These are phyloP conservation scores for Remorina albescens DNA, from an alignment of 2,797 vertebrate genomes.

Conservation along the genomic window DNA sequence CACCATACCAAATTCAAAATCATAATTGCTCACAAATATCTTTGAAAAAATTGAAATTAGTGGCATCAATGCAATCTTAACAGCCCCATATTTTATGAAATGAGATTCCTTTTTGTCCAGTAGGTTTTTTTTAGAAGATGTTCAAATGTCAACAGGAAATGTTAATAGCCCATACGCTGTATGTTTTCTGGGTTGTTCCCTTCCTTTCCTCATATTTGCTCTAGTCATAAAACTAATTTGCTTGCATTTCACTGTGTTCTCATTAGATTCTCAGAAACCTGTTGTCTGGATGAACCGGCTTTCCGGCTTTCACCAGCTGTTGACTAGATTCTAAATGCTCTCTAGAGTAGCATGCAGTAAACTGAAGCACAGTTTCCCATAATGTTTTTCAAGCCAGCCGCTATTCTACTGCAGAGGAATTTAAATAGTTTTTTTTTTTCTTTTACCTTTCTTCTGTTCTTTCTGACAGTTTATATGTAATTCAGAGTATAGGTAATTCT, in stretches of 20 bases:
- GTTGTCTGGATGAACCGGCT: conserved; percentile 50
- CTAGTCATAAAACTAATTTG: conserved; percentile 7
- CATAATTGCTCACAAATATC: no score
- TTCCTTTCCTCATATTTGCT: conserved; percentile 14
- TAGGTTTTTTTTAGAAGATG: conserved; percentile 32
- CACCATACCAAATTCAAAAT: no score
- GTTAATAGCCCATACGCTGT: neutral
- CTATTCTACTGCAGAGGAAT: conserved; percentile 42
- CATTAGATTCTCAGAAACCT: conserved; percentile 37
- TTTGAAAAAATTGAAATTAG: no score
- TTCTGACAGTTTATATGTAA: no score
- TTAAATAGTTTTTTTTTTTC: conserved; percentile 11
- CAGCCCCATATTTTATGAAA: no score
- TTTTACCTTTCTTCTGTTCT: neutral
- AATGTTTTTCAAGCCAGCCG: conserved; percentile 65
- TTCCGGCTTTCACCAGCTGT: conserved; percentile 57
- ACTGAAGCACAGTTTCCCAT: conserved; percentile 56
- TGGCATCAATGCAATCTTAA: neutral
- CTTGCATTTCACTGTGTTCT: conserved; percentile 36
- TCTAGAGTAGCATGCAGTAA: conserved; percentile 54
- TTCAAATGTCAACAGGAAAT: no score
- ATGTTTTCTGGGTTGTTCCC: neutral
- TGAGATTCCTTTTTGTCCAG: neutral
- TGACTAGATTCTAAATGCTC: conserved; percentile 62
- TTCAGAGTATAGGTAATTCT: neutral